Evolutionary conservation across 2,888 invertebrate genomes (phyloP).

Genomic region (Morinoia aosen): DNA sequence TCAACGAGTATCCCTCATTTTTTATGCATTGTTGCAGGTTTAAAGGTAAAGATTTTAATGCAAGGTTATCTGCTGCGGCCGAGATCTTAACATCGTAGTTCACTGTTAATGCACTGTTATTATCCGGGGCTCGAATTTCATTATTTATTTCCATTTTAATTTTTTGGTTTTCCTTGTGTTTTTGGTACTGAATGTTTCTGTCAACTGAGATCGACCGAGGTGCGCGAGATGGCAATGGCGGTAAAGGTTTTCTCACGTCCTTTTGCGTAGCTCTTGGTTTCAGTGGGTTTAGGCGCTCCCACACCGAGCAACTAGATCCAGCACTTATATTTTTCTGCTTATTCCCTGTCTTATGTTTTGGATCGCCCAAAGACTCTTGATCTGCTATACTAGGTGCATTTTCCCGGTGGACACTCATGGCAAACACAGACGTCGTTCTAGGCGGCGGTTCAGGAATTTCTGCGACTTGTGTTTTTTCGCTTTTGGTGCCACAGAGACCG

Average conservation of each 20-base stretch:
- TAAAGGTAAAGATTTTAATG: neutral
- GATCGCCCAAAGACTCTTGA: neutral
- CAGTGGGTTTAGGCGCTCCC: slow-evolving; percentile 31
- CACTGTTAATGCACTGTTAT: neutral
- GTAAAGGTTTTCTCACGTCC: neutral
- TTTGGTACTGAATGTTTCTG: neutral
- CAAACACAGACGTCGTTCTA: slow-evolving; percentile 37
- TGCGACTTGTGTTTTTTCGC: neutral
- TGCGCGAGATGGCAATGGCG: slow-evolving; percentile 29
- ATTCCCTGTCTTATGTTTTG: neutral
- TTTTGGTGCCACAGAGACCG: neutral
- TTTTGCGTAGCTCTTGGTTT: neutral
- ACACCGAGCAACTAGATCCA: neutral
- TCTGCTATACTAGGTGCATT: neutral
- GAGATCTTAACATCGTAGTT: neutral
- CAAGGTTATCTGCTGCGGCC: neutral
- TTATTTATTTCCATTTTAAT: neutral
- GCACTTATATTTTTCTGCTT: neutral
- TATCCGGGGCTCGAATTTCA: neutral
- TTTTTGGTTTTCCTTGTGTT: neutral
- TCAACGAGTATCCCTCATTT: neutral
- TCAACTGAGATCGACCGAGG: slow-evolving; percentile 7
- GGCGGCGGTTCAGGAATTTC: neutral
- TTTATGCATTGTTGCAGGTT: neutral
- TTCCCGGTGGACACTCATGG: neutral